Evolutionary conservation across 2,888 invertebrate species (phyloP), one percentile per base, ranked within the genome.

Genomic region (Eupeodes luniger): DNA sequence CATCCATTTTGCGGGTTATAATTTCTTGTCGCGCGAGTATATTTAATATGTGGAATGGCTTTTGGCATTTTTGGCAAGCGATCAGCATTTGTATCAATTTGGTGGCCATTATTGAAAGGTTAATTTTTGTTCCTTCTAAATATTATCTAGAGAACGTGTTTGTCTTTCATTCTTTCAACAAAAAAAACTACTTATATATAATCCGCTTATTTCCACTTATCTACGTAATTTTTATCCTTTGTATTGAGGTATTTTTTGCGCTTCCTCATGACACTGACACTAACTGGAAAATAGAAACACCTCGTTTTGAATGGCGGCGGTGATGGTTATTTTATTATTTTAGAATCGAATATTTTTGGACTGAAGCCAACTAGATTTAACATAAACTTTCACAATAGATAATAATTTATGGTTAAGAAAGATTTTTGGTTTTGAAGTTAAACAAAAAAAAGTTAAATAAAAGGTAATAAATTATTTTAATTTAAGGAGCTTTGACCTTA

Each of bases 21-120:
- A 88, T 85, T 88, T 81, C 88, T 85, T 85, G 88, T 88, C 88
- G 88, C 81, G 88, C 81, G 88, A 36, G 36, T 36, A 36, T 85
- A 88, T 88, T 88, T 88, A 88, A 88, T 88, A 85, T 81, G 85
- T 88, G 88, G 81, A 88, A 88, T 88, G 85, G 85, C 88, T 88
- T 85, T 88, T 88, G 85, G 85, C 85, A 88, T 81, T 88, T 81
- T 85, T 88, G 88, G 88, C 88, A 85, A 64, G 74, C 67, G 77
- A 81, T 85, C 81, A 85, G 85, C 85, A 78, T 88, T 85, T 85
- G 88, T 88, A 88, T 88, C 88, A 88, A 88, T 88, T 88, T 88
- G 81, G 78, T 85, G 74, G 85, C 81, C 81, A 88, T 88, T 88
- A 88, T 85, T 88, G 88, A 88, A 85, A 88, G 88, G 88, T 88